phyloP scores from a whole-genome alignment of 2,888 invertebrate genomes.

The Chydorus sphaericus region DNA sequence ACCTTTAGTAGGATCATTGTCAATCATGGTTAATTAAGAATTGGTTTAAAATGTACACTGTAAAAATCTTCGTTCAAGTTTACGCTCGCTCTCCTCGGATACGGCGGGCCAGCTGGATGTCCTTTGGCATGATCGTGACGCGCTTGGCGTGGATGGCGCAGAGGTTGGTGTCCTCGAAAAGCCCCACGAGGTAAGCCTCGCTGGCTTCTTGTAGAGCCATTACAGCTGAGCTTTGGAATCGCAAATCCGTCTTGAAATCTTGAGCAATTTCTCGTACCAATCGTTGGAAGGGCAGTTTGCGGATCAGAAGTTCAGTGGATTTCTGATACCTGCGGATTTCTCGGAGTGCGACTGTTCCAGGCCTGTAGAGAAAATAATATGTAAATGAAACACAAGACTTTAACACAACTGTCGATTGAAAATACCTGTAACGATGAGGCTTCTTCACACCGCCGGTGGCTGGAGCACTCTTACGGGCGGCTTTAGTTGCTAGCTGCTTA shows the following conservation, averaged over 20 bases:
- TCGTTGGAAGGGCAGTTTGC: slow-evolving; percentile 26
- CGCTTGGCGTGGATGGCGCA: slow-evolving; percentile 95
- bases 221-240: slow-evolving; percentile 15
- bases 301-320: slow-evolving; percentile 34
- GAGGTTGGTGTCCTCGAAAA: slow-evolving; percentile 95
- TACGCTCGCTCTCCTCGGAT: slow-evolving; percentile 43
- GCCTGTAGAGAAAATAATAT: slow-evolving; percentile 1
- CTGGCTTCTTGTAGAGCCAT: slow-evolving; percentile 52
- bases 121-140: slow-evolving; percentile 96
- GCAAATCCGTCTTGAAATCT: slow-evolving; percentile 25
- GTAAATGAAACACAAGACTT: not conserved
- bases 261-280: slow-evolving; percentile 29
- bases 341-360: slow-evolving; percentile 12
- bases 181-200: slow-evolving; percentile 80
- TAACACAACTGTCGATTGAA: not conserved
- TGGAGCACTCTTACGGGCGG: slow-evolving; percentile 59
- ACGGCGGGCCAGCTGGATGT: slow-evolving; percentile 88
- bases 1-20: not conserved
- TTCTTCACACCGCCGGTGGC: slow-evolving; percentile 37
- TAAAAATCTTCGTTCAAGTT: not conserved
- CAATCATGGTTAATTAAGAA: not conserved
- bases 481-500: slow-evolving; percentile 85
- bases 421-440: slow-evolving; percentile 32
- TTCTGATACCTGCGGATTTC: slow-evolving; percentile 38
- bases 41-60: too few species aligned